Percentiles rank a stretch among this genome's conserved stretches.
These are phyloP conservation scores for Fragum whitleyi DNA, from an alignment of 2,888 invertebrate species.

Conservation along the genomic window DNA sequence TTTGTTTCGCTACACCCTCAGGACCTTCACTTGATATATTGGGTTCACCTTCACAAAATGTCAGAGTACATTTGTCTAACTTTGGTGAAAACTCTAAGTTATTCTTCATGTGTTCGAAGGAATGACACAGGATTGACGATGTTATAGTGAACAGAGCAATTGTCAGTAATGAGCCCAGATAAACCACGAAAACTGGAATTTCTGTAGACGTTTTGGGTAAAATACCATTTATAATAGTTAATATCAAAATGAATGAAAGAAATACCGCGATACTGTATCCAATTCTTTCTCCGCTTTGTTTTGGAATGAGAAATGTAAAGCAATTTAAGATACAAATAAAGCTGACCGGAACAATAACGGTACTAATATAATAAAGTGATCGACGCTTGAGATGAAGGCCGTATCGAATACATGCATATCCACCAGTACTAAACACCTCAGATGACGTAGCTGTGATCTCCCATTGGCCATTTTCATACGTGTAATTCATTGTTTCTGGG, in stretches of 20 bases:
- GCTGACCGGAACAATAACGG: neutral
- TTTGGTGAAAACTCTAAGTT: neutral
- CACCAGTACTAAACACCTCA: neutral
- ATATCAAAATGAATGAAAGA: neutral
- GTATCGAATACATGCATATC: neutral
- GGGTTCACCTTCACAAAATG: neutral
- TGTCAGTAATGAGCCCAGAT: neutral
- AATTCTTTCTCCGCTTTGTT: slow-evolving; percentile 3
- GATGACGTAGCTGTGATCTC: neutral
- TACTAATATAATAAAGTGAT: neutral
- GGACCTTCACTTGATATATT: neutral
- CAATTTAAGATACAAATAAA: slow-evolving; percentile 9
- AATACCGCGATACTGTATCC: neutral
- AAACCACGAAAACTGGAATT: slow-evolving; percentile 9
- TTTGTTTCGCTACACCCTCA: neutral
- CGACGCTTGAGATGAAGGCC: slow-evolving; percentile 11
- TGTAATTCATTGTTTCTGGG: neutral
- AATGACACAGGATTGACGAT: neutral
- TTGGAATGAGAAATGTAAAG: slow-evolving; percentile 5
- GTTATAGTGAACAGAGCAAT: neutral
- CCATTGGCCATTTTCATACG: neutral
- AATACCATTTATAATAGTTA: neutral
- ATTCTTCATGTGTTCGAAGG: neutral
- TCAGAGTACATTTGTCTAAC: neutral
- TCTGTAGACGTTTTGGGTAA: slow-evolving; percentile 13